phyloP scores from a whole-genome alignment of 2,113 vertebrate genomes.

The Forbesichthys agassizii region DNA sequence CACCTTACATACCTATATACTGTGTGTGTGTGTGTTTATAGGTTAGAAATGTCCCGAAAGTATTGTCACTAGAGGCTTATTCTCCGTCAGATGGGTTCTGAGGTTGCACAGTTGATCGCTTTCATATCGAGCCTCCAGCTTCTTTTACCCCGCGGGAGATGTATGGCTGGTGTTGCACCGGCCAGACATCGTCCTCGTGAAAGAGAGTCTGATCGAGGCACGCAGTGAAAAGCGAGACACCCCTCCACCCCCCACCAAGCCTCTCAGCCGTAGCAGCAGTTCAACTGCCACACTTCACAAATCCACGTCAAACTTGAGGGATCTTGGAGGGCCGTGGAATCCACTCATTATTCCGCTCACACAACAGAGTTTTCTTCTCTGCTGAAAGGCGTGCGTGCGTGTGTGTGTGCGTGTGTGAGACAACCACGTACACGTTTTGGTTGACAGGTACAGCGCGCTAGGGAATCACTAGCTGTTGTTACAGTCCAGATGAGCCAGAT shows the following conservation, averaged over 20 bases:
- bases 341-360: conserved; percentile 14
- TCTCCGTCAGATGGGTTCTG: too few relatives aligned
- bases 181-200: too few relatives aligned
- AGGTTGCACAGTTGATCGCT: too few relatives aligned
- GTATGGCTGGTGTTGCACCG: too few relatives aligned
- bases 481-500: background rate
- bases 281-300: background rate
- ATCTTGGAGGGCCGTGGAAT: conserved; percentile 13
- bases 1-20: too few relatives aligned
- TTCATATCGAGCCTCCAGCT: too few relatives aligned
- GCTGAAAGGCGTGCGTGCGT: background rate
- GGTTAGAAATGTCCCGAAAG: too few relatives aligned
- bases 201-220: too few relatives aligned
- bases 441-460: background rate
- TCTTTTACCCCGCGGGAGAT: too few relatives aligned
- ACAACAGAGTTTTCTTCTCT: background rate
- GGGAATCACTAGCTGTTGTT: background rate
- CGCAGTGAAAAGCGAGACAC: conserved; percentile 3
- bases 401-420: too few relatives aligned
- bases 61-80: too few relatives aligned
- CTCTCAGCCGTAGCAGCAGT: background rate
- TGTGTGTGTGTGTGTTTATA: too few relatives aligned
- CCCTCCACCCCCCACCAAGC: background rate
- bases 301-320: conserved; percentile 11
- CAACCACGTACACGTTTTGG: background rate